These are phyloP conservation scores for Capricornis sumatraensis DNA, from an alignment of 2,113 vertebrate genomes.

Conservation along the genomic window DNA sequence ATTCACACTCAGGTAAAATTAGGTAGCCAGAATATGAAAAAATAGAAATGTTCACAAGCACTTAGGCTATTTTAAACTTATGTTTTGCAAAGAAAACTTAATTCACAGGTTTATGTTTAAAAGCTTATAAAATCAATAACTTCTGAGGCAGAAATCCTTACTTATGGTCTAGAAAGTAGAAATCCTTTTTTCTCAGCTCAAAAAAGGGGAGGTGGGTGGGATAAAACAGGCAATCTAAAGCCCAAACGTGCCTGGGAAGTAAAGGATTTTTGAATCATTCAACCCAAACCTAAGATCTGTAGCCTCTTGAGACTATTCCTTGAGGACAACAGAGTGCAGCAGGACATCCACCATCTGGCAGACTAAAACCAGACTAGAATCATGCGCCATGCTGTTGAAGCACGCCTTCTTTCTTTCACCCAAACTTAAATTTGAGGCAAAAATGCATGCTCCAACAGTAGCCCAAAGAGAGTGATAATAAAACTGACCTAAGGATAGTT, in stretches of 20 bases:
- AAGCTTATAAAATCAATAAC: background rate
- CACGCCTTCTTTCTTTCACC: background rate
- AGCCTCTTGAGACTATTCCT: background rate
- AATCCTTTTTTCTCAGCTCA: background rate
- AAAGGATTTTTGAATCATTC: background rate
- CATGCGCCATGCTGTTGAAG: background rate
- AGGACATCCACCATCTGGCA: background rate
- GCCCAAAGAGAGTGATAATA: background rate
- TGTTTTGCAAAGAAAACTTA: background rate
- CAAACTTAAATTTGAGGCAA: background rate
- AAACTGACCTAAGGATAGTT: background rate
- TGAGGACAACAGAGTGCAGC: background rate
- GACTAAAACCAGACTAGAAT: background rate
- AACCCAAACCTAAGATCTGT: background rate
- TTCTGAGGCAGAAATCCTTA: constrained; percentile 8
- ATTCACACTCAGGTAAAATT: background rate
- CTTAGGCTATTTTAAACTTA: background rate
- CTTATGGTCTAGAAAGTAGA: background rate
- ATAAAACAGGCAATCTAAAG: background rate
- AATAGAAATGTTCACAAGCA: background rate
- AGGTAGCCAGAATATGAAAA: background rate
- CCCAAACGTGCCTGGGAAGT: background rate
- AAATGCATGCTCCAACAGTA: background rate
- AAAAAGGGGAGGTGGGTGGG: background rate
- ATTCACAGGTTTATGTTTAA: background rate